A percentile compares a stretch with the other conserved stretches of the same genome.
These are phyloP conservation scores for Enteromius unitaeniatus DNA, from an alignment of 2,797 vertebrate species.

Conservation along the genomic window DNA sequence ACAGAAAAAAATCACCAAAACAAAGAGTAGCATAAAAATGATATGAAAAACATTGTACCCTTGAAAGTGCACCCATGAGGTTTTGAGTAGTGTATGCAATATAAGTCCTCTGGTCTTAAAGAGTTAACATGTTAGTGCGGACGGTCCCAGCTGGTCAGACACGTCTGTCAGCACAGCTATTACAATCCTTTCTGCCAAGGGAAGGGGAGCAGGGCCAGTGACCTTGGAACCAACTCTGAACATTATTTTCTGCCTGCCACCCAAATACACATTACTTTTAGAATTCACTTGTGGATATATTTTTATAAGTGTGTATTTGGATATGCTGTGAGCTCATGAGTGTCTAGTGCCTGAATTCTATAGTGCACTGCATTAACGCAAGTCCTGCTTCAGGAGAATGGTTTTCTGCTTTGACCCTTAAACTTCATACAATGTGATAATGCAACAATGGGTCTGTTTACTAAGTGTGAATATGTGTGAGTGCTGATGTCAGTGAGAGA, in stretches of 20 bases:
- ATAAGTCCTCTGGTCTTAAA: slow-evolving; percentile 56
- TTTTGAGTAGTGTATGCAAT: slow-evolving; percentile 36
- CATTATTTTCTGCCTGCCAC: slow-evolving; percentile 74
- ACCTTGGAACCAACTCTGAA: slow-evolving; percentile 85
- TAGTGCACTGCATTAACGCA: not conserved
- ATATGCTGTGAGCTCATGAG: slow-evolving; percentile 12
- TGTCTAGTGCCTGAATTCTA: slow-evolving; percentile 10
- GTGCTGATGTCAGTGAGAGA: slow-evolving; percentile 65
- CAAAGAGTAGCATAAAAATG: not conserved
- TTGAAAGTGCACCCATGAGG: slow-evolving; percentile 38
- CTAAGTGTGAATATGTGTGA: slow-evolving; percentile 64
- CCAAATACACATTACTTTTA: slow-evolving; percentile 58
- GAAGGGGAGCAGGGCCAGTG: slow-evolving; percentile 80
- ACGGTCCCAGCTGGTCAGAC: slow-evolving; percentile 88
- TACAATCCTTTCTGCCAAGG: slow-evolving; percentile 87
- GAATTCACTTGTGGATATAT: slow-evolving; percentile 47
- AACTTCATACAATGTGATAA: slow-evolving; percentile 72
- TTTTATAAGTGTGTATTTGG: slow-evolving; percentile 27
- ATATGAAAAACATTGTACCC: slow-evolving; percentile 6
- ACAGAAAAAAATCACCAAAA: not conserved
- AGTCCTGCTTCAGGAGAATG: slow-evolving; percentile 15
- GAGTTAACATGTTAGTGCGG: slow-evolving; percentile 69
- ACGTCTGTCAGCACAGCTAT: slow-evolving; percentile 95
- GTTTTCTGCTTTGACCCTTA: slow-evolving; percentile 29
- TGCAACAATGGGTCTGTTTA: slow-evolving; percentile 74